Base-by-base conservation (phyloP, 2,797 vertebrate genomes). In the Fistularia commersonii region DNA sequence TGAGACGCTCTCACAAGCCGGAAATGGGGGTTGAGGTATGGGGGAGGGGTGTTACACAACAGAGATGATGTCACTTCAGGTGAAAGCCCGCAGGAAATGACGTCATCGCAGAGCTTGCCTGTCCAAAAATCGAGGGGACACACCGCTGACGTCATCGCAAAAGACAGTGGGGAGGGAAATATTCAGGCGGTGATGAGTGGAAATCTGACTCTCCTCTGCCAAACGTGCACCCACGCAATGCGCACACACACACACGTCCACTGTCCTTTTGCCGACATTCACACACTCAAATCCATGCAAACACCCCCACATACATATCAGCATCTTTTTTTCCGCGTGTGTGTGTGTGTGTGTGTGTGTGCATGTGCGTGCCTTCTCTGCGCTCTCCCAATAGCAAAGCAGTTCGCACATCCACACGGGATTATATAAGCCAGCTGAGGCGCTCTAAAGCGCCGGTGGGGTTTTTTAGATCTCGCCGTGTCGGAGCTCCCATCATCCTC, bases 351-450 rank as follows among this genome's bases (percentile, higher is more conserved):
- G 32, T 69, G 51, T 74, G 49, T 1, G 41, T 54, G 72, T 70
- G 67, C n/a, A n/a, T n/a, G n/a, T n/a, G n/a, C n/a, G n/a, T n/a
- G n/a, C n/a, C n/a, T n/a, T n/a, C 71, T 63, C 66, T 64, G 55
- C 60, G 68, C 62, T 72, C 65, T 79, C 69, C 74, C 78, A 76
- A 57, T 52, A 68, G 76, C 72, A 51, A 72, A 55, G 76, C 78
- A 58, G 72, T 83, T 81, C 78, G 80, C 72, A 80, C 79, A 86
- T 76, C 74, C 82, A 84, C 81, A 66, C 78, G 57, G 77, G 57
- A 80, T 89, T 89, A 89, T 76, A 79, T 89, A 89, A 90, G 79
- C 72, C 83, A 84, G 82, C 82, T 80, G 84, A 87, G 82, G 80
- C 82, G 66, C 81, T 69, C 74, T 81, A 57, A 81, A 88, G 84